Evolutionary conservation across 2,113 vertebrate species (phyloP).

Genomic region (Onychostruthus taczanowskii): DNA sequence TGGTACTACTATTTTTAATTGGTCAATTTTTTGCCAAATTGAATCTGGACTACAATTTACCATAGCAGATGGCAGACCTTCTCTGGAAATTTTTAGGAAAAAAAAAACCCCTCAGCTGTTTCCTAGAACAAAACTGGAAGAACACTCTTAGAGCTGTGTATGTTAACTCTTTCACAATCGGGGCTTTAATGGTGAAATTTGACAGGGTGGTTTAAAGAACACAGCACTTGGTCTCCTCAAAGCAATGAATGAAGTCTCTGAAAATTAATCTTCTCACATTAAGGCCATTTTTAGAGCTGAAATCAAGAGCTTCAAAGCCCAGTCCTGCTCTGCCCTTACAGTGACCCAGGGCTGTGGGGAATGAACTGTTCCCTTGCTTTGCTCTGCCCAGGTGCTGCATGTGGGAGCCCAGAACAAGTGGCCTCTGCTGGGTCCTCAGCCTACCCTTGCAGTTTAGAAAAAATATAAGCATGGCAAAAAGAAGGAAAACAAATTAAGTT

Average conservation of each 20-base stretch:
- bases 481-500: not conserved
- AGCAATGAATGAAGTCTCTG: not conserved
- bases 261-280: not conserved
- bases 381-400: not conserved
- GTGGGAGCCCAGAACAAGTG: accelerated
- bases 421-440: not conserved
- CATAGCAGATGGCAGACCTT: constrained; percentile 2
- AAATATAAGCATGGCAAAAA: not conserved
- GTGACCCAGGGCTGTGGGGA: not conserved
- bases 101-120: not conserved
- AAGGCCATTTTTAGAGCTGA: not conserved
- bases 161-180: not conserved
- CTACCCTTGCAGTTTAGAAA: not conserved
- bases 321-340: not conserved
- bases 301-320: not conserved
- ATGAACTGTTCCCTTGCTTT: accelerated
- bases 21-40: not conserved
- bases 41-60: not conserved
- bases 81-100: not conserved
- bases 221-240: not conserved
- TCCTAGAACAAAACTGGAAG: not conserved
- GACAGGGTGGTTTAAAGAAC: not conserved
- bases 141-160: not conserved
- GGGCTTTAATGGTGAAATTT: not conserved
- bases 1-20: not conserved